phyloP scores from a whole-genome alignment of 2,113 vertebrate genomes.

The Nyctereutes procyonoides region DNA sequence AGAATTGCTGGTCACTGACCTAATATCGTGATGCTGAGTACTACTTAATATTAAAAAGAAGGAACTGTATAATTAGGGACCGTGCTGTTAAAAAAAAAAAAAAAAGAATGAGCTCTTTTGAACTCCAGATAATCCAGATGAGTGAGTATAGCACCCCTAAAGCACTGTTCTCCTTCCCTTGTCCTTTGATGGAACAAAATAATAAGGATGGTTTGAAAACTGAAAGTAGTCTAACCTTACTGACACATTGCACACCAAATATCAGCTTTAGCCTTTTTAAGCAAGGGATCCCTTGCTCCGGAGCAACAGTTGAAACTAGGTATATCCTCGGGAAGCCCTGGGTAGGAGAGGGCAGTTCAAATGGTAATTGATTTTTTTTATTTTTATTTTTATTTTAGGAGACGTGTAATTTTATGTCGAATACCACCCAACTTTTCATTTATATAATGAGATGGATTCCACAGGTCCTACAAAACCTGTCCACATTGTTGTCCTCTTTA shows the following conservation, averaged over 20 bases:
- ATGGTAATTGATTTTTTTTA: no score
- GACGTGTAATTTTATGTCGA: neutral
- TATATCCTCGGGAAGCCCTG: neutral
- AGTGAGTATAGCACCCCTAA: neutral
- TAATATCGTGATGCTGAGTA: neutral
- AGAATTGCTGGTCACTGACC: slow-evolving; percentile 10
- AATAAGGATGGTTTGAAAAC: neutral
- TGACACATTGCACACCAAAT: neutral
- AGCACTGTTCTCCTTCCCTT: neutral
- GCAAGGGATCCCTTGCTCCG: neutral
- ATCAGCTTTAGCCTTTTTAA: neutral
- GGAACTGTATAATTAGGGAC: neutral
- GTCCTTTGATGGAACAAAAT: slow-evolving; percentile 21
- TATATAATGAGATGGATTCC: neutral
- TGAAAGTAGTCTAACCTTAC: neutral
- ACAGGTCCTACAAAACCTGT: neutral
- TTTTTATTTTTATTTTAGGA: neutral
- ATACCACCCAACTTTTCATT: neutral
- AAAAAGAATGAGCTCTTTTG: neutral
- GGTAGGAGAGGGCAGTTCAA: neutral
- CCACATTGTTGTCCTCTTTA: neutral
- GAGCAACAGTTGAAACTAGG: neutral
- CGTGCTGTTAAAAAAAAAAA: neutral
- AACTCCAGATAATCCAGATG: neutral
- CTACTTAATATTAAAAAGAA: neutral